Evolutionary conservation across 2,113 vertebrate species (phyloP).

Genomic region (Planiliza haematocheilus): DNA sequence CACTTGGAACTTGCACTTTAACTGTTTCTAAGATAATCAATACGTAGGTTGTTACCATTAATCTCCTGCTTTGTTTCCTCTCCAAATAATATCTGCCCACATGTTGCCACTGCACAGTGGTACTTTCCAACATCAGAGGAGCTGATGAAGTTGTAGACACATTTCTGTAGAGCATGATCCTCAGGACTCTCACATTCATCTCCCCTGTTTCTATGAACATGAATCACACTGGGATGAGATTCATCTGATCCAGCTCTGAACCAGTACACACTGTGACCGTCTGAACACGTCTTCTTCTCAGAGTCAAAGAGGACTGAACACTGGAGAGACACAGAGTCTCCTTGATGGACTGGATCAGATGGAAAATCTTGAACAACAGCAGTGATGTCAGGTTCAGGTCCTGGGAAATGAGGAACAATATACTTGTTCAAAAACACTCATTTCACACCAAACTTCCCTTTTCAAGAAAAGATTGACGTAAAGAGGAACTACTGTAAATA

Average conservation of each 20-base stretch:
- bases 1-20: no score
- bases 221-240: constrained; percentile 2
- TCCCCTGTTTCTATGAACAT: neutral
- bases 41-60: constrained; percentile 7
- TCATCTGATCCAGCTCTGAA: constrained; percentile 4
- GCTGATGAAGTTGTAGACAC: constrained; percentile 16
- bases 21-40: no score
- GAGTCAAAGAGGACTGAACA: constrained; percentile 27
- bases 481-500: no score
- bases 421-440: no score
- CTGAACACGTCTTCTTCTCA: constrained; percentile 8
- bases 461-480: no score
- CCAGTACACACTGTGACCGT: constrained; percentile 39
- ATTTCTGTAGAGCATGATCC: neutral
- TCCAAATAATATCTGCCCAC: constrained; percentile 46
- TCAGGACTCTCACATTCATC: constrained; percentile 5
- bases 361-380: neutral
- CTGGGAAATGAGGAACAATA: neutral
- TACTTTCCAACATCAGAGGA: constrained; percentile 49
- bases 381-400: neutral
- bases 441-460: no score
- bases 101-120: constrained; percentile 51
- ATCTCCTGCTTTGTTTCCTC: constrained; percentile 36
- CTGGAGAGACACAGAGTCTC: constrained; percentile 29
- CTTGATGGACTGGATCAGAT: constrained; percentile 11